Evolutionary conservation across 1,140 invertebrate species (phyloP).

Genomic region (Oedothorax gibbosus): DNA sequence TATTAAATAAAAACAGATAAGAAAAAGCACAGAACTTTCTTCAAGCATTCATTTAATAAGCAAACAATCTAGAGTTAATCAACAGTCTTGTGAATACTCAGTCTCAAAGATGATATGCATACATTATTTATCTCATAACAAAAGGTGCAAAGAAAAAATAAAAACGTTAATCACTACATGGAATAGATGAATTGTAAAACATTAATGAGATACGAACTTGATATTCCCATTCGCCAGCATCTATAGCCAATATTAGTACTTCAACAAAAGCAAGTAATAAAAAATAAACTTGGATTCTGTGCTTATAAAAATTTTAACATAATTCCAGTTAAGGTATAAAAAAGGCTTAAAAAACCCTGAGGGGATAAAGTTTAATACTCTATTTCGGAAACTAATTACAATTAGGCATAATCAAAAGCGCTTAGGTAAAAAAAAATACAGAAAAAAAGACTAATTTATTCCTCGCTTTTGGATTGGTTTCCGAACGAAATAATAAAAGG

Average conservation of each 20-base stretch:
- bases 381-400: slow-evolving; percentile 59
- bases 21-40: slow-evolving; percentile 12
- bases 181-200: slow-evolving; percentile 58
- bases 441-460: slow-evolving; percentile 60
- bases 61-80: slow-evolving; percentile 59
- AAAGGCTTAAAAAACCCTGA: slow-evolving; percentile 50
- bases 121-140: slow-evolving; percentile 59
- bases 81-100: slow-evolving; percentile 49
- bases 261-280: slow-evolving; percentile 58
- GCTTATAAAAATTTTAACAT: slow-evolving; percentile 57
- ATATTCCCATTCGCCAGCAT: slow-evolving; percentile 42
- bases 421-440: slow-evolving; percentile 42
- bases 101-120: slow-evolving; percentile 53
- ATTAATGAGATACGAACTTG: slow-evolving; percentile 58
- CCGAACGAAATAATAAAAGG: slow-evolving; percentile 58
- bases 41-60: slow-evolving; percentile 52
- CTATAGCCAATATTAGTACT: slow-evolving; percentile 59
- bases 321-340: slow-evolving; percentile 57
- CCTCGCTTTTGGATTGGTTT: slow-evolving; percentile 55
- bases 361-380: slow-evolving; percentile 61
- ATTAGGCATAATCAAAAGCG: slow-evolving; percentile 61
- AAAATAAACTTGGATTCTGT: slow-evolving; percentile 37
- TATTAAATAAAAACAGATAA: slow-evolving; percentile 17
- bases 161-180: slow-evolving; percentile 57
- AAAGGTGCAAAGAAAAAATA: slow-evolving; percentile 56